These are phyloP conservation scores for Amiota communis DNA, from an alignment of 2,888 invertebrate species.

Conservation along the genomic window DNA sequence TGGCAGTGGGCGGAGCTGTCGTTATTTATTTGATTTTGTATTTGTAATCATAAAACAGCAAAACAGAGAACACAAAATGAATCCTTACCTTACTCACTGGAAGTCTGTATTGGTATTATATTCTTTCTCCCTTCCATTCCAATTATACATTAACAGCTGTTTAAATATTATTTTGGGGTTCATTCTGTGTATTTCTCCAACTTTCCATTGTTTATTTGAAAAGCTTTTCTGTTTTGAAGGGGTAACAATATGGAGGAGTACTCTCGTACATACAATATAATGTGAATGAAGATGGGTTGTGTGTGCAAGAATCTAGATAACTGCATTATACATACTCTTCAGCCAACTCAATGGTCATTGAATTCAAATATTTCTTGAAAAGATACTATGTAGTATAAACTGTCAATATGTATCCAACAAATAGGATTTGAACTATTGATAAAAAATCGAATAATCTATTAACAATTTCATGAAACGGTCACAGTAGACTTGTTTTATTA, in stretches of 20 bases:
- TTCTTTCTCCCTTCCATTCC: neutral
- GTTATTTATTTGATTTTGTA: neutral
- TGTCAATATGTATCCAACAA: no score
- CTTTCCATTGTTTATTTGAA: neutral
- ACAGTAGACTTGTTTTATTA: no score
- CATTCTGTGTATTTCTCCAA: neutral
- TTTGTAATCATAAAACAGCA: neutral
- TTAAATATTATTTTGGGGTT: neutral
- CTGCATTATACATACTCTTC: no score
- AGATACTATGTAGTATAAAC: no score
- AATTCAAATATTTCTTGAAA: no score
- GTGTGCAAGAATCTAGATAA: no score
- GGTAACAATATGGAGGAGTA: neutral
- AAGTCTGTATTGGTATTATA: neutral
- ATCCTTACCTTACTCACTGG: neutral
- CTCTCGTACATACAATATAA: no score
- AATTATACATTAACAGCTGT: slow-evolving; percentile 17
- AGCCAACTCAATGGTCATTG: no score
- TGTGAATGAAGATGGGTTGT: no score
- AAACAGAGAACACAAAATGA: neutral
- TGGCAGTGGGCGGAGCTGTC: slow-evolving; percentile 1
- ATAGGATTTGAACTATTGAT: no score
- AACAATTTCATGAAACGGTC: no score
- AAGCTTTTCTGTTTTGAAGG: neutral
- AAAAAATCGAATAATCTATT: no score